These are phyloP conservation scores for Mus caroli DNA, from an alignment of 2,797 vertebrate genomes.

Conservation along the genomic window DNA sequence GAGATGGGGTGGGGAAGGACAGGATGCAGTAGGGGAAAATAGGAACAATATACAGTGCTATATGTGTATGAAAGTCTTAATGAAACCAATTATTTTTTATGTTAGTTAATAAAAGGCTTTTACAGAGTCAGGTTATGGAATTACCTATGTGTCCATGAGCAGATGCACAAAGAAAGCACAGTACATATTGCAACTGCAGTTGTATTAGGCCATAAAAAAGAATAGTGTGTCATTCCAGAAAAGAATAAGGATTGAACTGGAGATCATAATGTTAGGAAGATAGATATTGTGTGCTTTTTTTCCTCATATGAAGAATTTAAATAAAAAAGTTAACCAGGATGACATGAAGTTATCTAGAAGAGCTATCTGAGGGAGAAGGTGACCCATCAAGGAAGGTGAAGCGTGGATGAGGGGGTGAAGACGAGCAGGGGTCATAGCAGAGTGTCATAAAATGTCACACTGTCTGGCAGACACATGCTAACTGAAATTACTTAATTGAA, in stretches of 20 bases:
- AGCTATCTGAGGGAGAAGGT: background rate
- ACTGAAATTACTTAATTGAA: background rate
- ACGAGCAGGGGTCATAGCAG: background rate
- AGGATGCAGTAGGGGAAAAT: too few relatives aligned
- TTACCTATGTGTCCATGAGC: background rate
- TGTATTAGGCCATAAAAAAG: background rate
- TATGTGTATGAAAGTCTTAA: background rate
- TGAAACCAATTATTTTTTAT: background rate
- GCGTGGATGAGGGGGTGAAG: background rate
- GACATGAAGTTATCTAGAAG: background rate
- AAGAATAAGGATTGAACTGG: background rate
- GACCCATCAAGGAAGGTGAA: too few relatives aligned
- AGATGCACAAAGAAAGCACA: background rate
- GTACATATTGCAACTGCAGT: background rate
- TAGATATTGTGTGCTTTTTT: background rate
- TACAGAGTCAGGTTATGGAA: background rate
- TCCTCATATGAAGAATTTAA: background rate
- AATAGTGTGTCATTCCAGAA: background rate
- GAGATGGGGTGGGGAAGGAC: background rate
- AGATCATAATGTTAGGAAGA: too few relatives aligned
- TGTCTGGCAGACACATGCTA: background rate
- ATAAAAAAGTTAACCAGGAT: background rate
- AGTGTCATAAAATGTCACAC: background rate
- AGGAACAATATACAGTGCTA: background rate
- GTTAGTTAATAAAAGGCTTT: background rate